These are phyloP conservation scores for Drosophila greeni DNA, from an alignment of 2,888 invertebrate genomes.

Conservation along the genomic window DNA sequence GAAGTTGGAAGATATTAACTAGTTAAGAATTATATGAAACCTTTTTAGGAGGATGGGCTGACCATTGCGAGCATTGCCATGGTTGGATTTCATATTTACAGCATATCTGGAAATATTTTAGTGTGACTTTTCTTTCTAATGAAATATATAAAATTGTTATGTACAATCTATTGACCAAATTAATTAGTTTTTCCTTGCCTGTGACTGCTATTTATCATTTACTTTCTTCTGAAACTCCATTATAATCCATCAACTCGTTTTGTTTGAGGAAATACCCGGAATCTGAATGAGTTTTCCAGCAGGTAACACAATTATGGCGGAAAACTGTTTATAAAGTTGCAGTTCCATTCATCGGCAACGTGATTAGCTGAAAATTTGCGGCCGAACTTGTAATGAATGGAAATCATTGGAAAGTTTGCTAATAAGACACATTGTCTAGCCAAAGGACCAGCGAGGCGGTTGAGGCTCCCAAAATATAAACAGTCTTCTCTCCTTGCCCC, in stretches of 20 bases:
- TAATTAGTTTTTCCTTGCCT: not conserved
- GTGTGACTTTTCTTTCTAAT: not conserved
- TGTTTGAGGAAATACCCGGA: not conserved
- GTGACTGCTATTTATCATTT: slow-evolving; percentile 1
- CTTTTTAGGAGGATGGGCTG: not conserved
- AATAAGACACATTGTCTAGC: slow-evolving; percentile 68
- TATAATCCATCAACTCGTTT: not conserved
- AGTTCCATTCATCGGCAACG: slow-evolving; percentile 48
- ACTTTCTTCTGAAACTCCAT: not conserved
- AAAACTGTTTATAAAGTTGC: slow-evolving; percentile 48
- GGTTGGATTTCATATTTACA: not conserved
- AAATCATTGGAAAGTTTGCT: slow-evolving; percentile 63
- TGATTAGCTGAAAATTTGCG: slow-evolving; percentile 58
- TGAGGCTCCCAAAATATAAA: slow-evolving; percentile 17
- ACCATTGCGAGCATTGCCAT: not conserved
- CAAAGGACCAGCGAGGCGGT: too few species aligned
- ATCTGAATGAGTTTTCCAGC: not conserved
- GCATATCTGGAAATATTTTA: not conserved
- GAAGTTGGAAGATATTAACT: slow-evolving; percentile 20
- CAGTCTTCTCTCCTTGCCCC: slow-evolving; percentile 1
- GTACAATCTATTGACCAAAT: not conserved
- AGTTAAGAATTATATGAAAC: not conserved
- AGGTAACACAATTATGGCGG: slow-evolving; percentile 17
- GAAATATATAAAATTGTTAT: not conserved
- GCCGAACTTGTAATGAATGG: slow-evolving; percentile 55